A percentile compares a stretch with the other conserved stretches of the same genome.
phyloP scores from a whole-genome alignment of 2,797 vertebrate genomes.

The Schizopygopsis pylzovi region DNA sequence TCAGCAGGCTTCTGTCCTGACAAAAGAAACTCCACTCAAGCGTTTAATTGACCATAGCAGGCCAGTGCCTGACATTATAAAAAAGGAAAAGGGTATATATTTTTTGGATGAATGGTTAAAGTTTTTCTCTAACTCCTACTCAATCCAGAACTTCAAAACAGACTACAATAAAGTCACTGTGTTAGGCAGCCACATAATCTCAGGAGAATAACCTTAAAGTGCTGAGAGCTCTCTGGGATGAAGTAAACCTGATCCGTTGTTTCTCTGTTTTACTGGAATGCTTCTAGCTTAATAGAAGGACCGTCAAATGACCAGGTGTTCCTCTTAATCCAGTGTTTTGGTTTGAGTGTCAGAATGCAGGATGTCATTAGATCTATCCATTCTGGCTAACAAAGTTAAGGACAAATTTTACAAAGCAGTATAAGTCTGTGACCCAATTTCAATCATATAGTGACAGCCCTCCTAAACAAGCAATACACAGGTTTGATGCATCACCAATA shows the following conservation, averaged over 20 bases:
- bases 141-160: constrained; percentile 14
- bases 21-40: background rate
- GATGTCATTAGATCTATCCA: constrained; percentile 11
- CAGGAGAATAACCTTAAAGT: constrained; percentile 23
- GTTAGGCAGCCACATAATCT: constrained; percentile 7
- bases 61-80: background rate
- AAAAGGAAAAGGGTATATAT: background rate
- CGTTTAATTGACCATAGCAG: background rate
- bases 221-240: constrained; percentile 21
- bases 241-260: constrained; percentile 36
- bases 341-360: background rate
- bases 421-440: background rate
- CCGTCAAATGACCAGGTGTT: constrained; percentile 14
- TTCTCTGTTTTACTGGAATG: constrained; percentile 26
- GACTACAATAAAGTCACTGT: constrained; percentile 22
- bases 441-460: background rate
- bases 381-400: background rate
- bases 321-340: constrained; percentile 12
- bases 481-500: background rate
- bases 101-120: constrained; percentile 22
- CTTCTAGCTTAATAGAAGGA: constrained; percentile 4
- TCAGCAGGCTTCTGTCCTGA: background rate
- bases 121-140: constrained; percentile 29
- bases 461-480: background rate
- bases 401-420: background rate